Percentiles rank a stretch among this genome's conserved stretches.
Conservation (phyloP, 2,888 invertebrate species). For the Gymnoscelis rufifasciata region DNA sequence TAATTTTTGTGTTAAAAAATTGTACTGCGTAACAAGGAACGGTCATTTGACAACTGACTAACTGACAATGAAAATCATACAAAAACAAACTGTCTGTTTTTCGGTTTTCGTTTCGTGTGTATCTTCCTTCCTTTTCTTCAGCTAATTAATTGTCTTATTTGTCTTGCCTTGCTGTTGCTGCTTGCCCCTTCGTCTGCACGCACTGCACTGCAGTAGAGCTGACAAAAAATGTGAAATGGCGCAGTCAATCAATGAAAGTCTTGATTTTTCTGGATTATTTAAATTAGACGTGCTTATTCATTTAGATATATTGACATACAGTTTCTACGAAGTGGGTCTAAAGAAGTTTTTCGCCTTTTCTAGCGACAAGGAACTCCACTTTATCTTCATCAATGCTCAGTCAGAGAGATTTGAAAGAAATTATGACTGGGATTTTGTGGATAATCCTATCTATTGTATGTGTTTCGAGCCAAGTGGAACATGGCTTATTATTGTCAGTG, state of each 20-base stretch:
- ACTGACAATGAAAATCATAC: no score
- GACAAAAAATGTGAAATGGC: conserved; percentile 43
- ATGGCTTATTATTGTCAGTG: conserved; percentile 84
- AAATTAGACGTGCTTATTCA: conserved; percentile 69
- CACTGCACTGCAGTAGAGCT: not conserved
- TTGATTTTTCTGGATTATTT: conserved; percentile 71
- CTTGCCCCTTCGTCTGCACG: no score
- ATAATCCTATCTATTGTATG: conserved; percentile 81
- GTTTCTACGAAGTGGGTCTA: conserved; percentile 70
- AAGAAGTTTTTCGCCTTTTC: conserved; percentile 68
- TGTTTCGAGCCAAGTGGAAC: conserved; percentile 91
- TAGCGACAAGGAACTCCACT: conserved; percentile 63
- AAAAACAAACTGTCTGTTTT: no score
- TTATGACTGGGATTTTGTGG: conserved; percentile 71
- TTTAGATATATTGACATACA: conserved; percentile 58
- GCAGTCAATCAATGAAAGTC: conserved; percentile 51
- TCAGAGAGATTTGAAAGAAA: conserved; percentile 58
- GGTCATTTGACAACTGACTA: no score
- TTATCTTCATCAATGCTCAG: conserved; percentile 61
- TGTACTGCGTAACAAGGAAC: no score
- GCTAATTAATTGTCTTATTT: no score
- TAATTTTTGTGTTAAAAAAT: no score
- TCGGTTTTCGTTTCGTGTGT: no score
- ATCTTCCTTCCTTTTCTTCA: no score
- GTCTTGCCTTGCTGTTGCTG: no score